phyloP scores from a whole-genome alignment of 2,797 vertebrate genomes.

The Neopelma chrysocephalum region DNA sequence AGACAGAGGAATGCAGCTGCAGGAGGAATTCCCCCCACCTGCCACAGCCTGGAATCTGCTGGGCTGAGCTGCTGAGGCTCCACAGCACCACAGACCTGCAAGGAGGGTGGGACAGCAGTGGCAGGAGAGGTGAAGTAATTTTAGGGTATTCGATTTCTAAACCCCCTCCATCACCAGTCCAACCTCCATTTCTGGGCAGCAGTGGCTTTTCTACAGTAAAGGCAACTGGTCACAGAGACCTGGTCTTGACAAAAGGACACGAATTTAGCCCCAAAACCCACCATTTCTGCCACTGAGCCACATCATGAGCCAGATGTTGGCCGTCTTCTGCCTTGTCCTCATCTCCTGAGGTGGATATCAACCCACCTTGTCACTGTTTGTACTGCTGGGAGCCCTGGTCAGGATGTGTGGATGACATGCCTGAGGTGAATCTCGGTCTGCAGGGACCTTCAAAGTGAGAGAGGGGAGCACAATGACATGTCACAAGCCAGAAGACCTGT shows the following conservation, averaged over 20 bases:
- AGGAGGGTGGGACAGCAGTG: not conserved
- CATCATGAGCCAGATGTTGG: not conserved
- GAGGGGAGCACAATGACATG: not conserved
- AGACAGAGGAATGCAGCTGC: not conserved
- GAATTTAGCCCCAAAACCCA: not conserved
- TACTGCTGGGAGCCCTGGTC: not conserved
- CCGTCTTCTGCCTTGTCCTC: not conserved
- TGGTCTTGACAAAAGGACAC: rapidly evolving
- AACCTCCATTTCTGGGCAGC: not conserved
- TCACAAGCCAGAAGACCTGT: rapidly evolving
- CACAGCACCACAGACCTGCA: not conserved
- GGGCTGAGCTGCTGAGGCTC: not conserved
- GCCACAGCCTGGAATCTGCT: not conserved
- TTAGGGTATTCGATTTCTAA: not conserved
- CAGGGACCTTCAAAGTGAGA: not conserved
- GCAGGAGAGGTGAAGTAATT: not conserved
- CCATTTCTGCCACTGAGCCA: not conserved
- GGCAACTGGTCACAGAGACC: not conserved
- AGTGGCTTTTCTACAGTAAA: not conserved
- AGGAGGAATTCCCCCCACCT: not conserved
- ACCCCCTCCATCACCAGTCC: not conserved
- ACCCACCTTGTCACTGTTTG: not conserved
- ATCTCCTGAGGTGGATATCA: rapidly evolving
- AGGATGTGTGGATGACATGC: rapidly evolving
- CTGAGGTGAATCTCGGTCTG: not conserved